Evolutionary conservation across 2,113 vertebrate species (phyloP).

Genomic region (Leptodactylus fuscus): DNA sequence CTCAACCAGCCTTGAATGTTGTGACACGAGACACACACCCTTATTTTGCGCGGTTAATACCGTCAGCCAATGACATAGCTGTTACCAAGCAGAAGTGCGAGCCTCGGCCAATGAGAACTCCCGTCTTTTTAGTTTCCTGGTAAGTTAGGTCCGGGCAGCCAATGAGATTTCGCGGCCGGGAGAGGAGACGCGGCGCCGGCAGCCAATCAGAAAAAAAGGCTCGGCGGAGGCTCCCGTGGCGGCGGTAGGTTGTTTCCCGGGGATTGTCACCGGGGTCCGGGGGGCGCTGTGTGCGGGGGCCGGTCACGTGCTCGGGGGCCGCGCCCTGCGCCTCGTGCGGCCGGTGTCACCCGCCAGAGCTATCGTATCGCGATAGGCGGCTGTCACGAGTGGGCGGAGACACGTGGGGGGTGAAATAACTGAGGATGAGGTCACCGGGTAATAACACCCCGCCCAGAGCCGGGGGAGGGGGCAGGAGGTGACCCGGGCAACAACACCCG

Average conservation of each 20-base stretch:
- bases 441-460: not conserved
- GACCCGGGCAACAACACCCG: not conserved
- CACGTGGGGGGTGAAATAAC: not conserved
- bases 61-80: not conserved
- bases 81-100: conserved; percentile 31
- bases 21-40: conserved; percentile 36
- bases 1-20: conserved; percentile 51
- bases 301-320: not conserved
- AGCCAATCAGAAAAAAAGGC: conserved; percentile 44
- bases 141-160: not conserved
- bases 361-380: not conserved
- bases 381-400: not conserved
- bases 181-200: not conserved
- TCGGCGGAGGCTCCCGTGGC: conserved; percentile 38
- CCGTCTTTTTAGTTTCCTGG: not conserved
- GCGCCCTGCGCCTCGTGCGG: not conserved
- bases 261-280: not conserved
- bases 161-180: conserved; percentile 3
- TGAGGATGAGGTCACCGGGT: not conserved
- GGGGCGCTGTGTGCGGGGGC: not conserved
- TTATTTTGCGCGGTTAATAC: conserved; percentile 30
- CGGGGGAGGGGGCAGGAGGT: not conserved
- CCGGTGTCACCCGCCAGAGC: not conserved
- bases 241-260: conserved; percentile 54
- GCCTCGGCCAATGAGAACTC: not conserved